Evolutionary conservation across 2,113 vertebrate species (phyloP), one percentile per base, ranked within the genome.

Genomic region (Coptodon bakossiorum): DNA sequence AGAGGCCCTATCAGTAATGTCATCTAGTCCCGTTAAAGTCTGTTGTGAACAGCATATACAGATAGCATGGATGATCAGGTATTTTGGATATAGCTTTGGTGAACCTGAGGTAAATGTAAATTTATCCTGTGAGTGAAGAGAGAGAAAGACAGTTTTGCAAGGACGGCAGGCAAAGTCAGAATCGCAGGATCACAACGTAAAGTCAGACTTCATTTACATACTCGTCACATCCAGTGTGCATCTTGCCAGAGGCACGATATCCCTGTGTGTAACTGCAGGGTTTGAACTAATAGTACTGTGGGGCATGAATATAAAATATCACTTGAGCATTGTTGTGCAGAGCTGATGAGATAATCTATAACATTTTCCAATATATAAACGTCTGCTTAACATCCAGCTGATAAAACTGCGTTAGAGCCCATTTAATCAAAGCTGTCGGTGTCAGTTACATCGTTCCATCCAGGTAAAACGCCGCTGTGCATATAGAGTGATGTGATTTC

Each of bases 161-260:
- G 89, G 87, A 83, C 59, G 34, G 38, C 66, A 83, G 78, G 59
- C 87, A 90, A 90, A 90, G 88, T 91, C 86, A 90, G 48, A 85
- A 68, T 83, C 19, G 10, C 31, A 45, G 80, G 3, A 31, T 82
- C 31, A 71, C 57, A 56, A 82, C 53, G 29, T 80, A 86, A 86
- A 93, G 81, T 63, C 61, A 79, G 61, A 38, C 57, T 80, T 82
- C 56, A 90, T 91, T 91, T 89, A 54, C 85, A 87, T 93, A 85
- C 82, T 90, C 48, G 82, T 83, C 83, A 71, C 80, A 53, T 86
- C 19, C 83, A 71, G 53, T 36, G n/a, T 84, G 89, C 89, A 83
- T 90, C 71, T 80, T 66, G 88, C 86, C 86, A 68, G 78, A 87
- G 81, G 89, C 50, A 73, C 29, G 3, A 81, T 79, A 76, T 53